phyloP scores from a whole-genome alignment of 2,797 vertebrate genomes.

The Acridotheres tristis region DNA sequence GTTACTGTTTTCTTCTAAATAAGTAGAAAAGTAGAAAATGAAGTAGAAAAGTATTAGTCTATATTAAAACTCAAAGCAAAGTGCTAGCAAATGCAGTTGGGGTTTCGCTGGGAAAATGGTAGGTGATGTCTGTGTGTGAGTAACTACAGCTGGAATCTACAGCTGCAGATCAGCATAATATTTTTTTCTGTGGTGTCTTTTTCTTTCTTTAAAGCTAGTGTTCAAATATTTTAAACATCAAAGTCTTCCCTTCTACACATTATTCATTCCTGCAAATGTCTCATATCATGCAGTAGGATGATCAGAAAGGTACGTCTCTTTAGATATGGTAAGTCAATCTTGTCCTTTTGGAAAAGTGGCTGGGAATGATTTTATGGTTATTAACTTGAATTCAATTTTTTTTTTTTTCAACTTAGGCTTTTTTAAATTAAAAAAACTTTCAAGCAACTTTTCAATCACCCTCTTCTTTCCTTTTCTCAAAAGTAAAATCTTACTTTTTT shows the following conservation, averaged over 20 bases:
- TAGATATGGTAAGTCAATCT: conserved; percentile 37
- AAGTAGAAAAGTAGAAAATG: not conserved
- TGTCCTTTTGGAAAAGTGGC: conserved; percentile 6
- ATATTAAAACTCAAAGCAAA: not conserved
- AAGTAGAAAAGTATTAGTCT: not conserved
- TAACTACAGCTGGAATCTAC: not conserved
- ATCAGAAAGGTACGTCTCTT: conserved; percentile 41
- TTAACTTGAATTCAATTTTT: not conserved
- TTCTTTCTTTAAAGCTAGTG: not conserved
- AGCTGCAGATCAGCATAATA: not conserved
- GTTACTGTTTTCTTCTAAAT: not conserved
- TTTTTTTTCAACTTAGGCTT: not conserved
- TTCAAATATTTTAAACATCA: conserved; percentile 44
- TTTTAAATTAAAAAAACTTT: not conserved
- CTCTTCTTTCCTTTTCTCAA: not conserved
- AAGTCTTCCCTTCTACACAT: conserved; percentile 25
- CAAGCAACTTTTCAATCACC: not conserved
- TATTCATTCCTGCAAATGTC: conserved; percentile 34
- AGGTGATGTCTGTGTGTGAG: not conserved
- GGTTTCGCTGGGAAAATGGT: not conserved
- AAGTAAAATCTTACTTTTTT: not conserved
- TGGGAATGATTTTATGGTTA: conserved; percentile 15
- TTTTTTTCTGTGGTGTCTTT: not conserved
- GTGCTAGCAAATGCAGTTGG: not conserved
- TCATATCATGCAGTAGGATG: not conserved